These are phyloP conservation scores for Ectropis grisescens DNA, from an alignment of 1,140 invertebrate species.

Conservation along the genomic window DNA sequence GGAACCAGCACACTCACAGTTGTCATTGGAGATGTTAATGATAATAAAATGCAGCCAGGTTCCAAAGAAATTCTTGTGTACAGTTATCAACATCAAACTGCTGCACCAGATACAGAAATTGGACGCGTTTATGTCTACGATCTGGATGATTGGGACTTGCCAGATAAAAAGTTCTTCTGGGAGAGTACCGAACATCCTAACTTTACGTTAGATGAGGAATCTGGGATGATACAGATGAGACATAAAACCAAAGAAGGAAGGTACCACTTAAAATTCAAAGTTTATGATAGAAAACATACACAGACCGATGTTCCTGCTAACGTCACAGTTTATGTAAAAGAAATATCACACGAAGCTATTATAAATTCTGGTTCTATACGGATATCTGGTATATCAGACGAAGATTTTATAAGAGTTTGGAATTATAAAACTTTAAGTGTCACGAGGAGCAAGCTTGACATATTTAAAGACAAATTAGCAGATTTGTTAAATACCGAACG, in stretches of 20 bases:
- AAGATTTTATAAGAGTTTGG: conserved; percentile 96
- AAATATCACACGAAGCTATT: conserved; percentile 95
- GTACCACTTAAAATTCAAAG: conserved; percentile 90
- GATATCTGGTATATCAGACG: conserved; percentile 94
- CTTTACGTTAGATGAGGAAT: conserved; percentile 90
- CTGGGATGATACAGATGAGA: conserved; percentile 95
- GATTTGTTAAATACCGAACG: conserved; percentile 86
- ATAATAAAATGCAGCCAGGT: conserved; percentile 97
- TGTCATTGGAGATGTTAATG: conserved; percentile 96
- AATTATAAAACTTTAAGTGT: conserved; percentile 89
- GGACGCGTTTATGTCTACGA: conserved; percentile 97
- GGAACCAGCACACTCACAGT: conserved; percentile 95
- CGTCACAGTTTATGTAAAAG: conserved; percentile 92
- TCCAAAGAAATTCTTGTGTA: conserved; percentile 97
- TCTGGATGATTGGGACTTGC: conserved; percentile 96
- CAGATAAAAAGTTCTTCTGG: conserved; percentile 97
- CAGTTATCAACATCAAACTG: conserved; percentile 84
- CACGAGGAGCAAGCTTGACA: conserved; percentile 88
- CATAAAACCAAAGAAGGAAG: conserved; percentile 89
- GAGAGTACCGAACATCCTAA: conserved; percentile 84
- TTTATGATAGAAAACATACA: conserved; percentile 94
- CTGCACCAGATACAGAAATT: conserved; percentile 90
- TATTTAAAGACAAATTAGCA: conserved; percentile 88
- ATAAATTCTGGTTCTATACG: conserved; percentile 95
- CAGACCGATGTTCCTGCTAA: conserved; percentile 93